phyloP scores from a whole-genome alignment of 2,797 vertebrate species.

The Mus caroli region DNA sequence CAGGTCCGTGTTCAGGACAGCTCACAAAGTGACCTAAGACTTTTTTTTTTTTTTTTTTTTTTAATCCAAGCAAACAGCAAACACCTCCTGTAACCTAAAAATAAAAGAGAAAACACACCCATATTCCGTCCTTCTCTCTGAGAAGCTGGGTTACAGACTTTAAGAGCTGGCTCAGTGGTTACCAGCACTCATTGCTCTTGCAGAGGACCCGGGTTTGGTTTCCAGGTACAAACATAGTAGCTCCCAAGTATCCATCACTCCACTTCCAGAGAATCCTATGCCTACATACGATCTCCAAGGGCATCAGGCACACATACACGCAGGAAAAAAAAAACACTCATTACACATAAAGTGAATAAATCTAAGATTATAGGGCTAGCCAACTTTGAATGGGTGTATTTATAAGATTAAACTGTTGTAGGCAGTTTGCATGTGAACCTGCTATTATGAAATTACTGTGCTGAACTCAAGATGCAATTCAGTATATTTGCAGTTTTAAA shows the following conservation, averaged over 20 bases:
- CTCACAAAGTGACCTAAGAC: neutral
- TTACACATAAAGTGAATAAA: neutral
- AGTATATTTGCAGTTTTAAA: conserved; percentile 26
- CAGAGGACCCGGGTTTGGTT: neutral
- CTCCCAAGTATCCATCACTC: too few relatives aligned
- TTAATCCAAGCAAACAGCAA: neutral
- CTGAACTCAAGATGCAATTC: conserved; percentile 40
- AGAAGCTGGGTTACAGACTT: neutral
- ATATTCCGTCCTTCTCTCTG: neutral
- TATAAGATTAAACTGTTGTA: neutral
- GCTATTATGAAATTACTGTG: conserved; percentile 19
- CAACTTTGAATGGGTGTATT: neutral
- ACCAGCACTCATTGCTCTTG: neutral
- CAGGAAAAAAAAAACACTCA: neutral
- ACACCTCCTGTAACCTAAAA: neutral
- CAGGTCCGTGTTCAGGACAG: accelerated
- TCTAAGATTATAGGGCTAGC: neutral
- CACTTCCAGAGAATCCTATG: neutral
- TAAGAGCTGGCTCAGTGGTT: neutral
- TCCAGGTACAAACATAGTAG: too few relatives aligned
- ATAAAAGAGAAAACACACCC: neutral
- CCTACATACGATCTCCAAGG: neutral
- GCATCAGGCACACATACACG: neutral
- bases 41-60: neutral
- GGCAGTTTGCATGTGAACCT: neutral